A percentile compares a stretch with the other conserved stretches of the same genome.
phyloP scores from a whole-genome alignment of 2,797 vertebrate genomes.

The Anisognathus igniventris region DNA sequence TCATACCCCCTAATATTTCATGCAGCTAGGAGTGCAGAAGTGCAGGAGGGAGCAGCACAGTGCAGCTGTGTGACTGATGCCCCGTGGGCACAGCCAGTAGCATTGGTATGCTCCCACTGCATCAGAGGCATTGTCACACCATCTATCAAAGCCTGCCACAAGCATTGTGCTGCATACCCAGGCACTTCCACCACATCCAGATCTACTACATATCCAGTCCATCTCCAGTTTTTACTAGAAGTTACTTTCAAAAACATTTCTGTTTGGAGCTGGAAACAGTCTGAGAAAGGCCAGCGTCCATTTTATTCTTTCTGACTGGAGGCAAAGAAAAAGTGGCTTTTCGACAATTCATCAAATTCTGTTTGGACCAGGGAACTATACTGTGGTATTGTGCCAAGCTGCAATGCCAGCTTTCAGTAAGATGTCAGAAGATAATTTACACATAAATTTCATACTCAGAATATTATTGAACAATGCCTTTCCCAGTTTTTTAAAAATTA shows the following conservation, averaged over 20 bases:
- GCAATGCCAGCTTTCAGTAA: constrained; percentile 48
- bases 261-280: background rate
- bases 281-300: constrained; percentile 11
- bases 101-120: rapidly evolving
- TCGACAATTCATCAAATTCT: constrained; percentile 36
- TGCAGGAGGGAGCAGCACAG: background rate
- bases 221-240: background rate
- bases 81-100: background rate
- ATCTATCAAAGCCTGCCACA: background rate
- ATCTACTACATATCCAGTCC: background rate
- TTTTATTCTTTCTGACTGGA: constrained; percentile 53
- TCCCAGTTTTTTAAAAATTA: background rate
- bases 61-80: background rate
- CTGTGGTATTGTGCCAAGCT: background rate
- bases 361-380: constrained; percentile 17
- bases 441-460: background rate
- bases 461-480: background rate
- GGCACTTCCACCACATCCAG: background rate
- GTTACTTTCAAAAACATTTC: background rate
- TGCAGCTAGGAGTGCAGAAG: background rate
- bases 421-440: constrained; percentile 54
- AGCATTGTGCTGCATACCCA: background rate
- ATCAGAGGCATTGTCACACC: background rate
- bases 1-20: background rate
- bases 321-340: constrained; percentile 56